Evolutionary conservation across 1,140 invertebrate genomes (phyloP).

Genomic region (Glossosoma conforme): DNA sequence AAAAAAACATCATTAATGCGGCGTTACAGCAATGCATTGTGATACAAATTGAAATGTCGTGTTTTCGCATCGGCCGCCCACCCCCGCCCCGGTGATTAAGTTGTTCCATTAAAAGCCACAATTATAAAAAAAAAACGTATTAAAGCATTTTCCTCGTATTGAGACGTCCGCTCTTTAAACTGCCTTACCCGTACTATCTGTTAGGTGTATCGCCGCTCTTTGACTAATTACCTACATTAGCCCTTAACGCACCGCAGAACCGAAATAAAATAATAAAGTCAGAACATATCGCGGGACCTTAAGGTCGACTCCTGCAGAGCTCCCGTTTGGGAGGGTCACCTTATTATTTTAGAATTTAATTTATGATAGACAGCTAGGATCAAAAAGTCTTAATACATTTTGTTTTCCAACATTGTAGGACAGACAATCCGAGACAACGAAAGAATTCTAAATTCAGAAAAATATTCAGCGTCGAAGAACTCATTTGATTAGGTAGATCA

Average conservation of each 20-base stretch:
- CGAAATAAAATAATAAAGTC: conserved; percentile 21
- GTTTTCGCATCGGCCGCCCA: not conserved
- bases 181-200: conserved; percentile 14
- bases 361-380: too few relatives aligned
- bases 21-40: not conserved
- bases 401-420: too few relatives aligned
- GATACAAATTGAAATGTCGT: not conserved
- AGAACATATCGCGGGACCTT: conserved; percentile 13
- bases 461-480: too few relatives aligned
- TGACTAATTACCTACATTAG: conserved; percentile 32
- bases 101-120: conserved; percentile 25
- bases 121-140: conserved; percentile 13
- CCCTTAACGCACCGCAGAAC: conserved; percentile 26
- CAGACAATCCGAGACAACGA: too few relatives aligned
- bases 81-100: conserved; percentile 24
- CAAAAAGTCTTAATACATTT: too few relatives aligned
- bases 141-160: conserved; percentile 24
- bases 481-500: too few relatives aligned
- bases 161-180: conserved; percentile 17
- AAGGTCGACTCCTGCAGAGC: conserved; percentile 10
- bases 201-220: conserved; percentile 23
- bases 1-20: too few relatives aligned
- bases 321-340: conserved; percentile 9
- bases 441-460: too few relatives aligned
- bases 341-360: not conserved